These are phyloP conservation scores for Hippopotamyrus pictus DNA, from an alignment of 2,797 vertebrate genomes.

Conservation along the genomic window DNA sequence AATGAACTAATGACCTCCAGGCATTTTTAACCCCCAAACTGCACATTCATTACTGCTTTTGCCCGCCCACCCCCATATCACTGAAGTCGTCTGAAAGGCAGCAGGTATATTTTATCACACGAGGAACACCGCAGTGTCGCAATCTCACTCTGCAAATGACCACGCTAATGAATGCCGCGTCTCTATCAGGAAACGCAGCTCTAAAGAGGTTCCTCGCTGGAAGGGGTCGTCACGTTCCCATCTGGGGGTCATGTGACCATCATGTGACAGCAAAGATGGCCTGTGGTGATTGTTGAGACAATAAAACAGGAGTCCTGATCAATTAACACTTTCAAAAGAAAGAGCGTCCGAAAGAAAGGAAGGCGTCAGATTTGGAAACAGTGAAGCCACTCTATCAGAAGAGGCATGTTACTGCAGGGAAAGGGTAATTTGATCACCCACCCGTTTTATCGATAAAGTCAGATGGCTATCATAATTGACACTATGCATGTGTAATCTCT, in stretches of 20 bases:
- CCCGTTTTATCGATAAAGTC: conserved; percentile 47
- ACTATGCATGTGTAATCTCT: conserved; percentile 47
- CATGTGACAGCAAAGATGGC: neutral
- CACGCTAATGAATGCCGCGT: neutral
- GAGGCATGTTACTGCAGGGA: conserved; percentile 3
- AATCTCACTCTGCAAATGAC: neutral
- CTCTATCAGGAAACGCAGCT: neutral
- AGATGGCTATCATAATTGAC: conserved; percentile 38
- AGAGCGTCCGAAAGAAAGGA: neutral
- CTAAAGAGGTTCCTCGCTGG: neutral
- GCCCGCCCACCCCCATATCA: neutral
- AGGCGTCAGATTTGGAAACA: conserved; percentile 3
- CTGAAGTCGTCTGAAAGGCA: neutral
- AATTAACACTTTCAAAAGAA: conserved; percentile 15
- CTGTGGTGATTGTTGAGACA: neutral
- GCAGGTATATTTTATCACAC: neutral
- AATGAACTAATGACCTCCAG: neutral
- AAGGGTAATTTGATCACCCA: conserved; percentile 30
- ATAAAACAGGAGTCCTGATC: neutral
- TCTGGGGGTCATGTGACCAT: neutral
- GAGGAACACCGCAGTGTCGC: neutral
- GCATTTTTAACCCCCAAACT: neutral
- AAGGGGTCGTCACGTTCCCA: neutral
- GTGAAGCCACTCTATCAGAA: conserved; percentile 11
- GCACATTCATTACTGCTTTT: neutral